Conservation (phyloP, 2,888 invertebrate genomes). For the Polymixis lichenea region DNA sequence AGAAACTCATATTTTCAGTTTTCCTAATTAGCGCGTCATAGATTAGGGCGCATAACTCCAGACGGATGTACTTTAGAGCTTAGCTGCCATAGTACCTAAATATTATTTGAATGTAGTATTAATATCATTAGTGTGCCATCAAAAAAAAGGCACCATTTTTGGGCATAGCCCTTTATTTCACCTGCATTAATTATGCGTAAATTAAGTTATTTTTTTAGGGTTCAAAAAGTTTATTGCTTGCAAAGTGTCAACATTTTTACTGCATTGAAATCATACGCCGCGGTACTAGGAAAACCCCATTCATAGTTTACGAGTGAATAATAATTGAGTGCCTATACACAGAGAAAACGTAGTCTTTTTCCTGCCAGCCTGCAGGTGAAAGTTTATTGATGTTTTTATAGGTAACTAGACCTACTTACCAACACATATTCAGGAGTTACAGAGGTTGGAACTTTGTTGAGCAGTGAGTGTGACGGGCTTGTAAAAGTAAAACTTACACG, state of each 20-base stretch:
- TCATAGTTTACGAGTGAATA: slow-evolving; percentile 6
- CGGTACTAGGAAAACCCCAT: slow-evolving; percentile 13
- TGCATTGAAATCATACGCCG: not conserved
- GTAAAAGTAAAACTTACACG: not conserved
- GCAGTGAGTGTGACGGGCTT: not conserved
- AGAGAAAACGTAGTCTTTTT: slow-evolving; percentile 4
- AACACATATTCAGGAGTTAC: not conserved
- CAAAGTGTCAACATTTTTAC: not conserved
- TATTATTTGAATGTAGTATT: too few species aligned
- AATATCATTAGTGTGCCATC: too few species aligned
- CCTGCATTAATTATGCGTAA: too few species aligned
- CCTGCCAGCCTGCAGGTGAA: slow-evolving; percentile 7
- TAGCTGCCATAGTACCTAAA: too few species aligned
- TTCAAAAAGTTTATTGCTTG: too few species aligned
- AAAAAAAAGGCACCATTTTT: too few species aligned
- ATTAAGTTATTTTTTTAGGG: too few species aligned
- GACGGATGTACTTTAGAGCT: too few species aligned
- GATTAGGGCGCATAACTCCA: too few species aligned
- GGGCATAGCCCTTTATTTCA: too few species aligned
- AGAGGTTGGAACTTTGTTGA: not conserved
- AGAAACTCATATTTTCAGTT: too few species aligned
- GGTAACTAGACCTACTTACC: not conserved
- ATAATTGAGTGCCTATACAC: not conserved
- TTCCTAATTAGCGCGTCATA: too few species aligned
- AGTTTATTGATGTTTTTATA: not conserved